A percentile compares a stretch with the other conserved stretches of the same genome.
Evolutionary conservation across 1,140 invertebrate genomes (phyloP).

Genomic region (Drosophila nebulosa): DNA sequence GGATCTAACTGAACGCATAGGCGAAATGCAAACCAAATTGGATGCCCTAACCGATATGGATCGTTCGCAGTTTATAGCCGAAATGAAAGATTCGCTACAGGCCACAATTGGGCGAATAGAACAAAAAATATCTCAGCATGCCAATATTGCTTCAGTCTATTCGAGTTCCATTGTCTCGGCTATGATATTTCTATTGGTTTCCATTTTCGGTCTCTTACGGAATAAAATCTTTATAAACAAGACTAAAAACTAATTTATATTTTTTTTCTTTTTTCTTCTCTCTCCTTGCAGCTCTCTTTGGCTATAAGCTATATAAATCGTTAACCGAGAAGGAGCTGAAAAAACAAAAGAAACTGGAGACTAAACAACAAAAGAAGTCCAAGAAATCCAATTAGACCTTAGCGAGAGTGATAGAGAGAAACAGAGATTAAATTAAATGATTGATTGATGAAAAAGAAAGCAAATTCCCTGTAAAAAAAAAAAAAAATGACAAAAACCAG

Average conservation of each 20-base stretch:
- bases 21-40: slow-evolving; percentile 56
- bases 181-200: slow-evolving; percentile 63
- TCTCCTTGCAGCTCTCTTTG: slow-evolving; percentile 89
- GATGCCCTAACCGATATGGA: slow-evolving; percentile 57
- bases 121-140: slow-evolving; percentile 51
- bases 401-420: slow-evolving; percentile 29
- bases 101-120: slow-evolving; percentile 59
- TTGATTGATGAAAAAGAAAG: background rate
- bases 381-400: slow-evolving; percentile 72
- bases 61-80: slow-evolving; percentile 46
- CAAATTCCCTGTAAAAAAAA: background rate
- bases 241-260: background rate
- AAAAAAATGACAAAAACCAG: slow-evolving; percentile 14
- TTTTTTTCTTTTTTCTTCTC: slow-evolving; percentile 9
- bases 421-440: slow-evolving; percentile 52
- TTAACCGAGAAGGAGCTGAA: slow-evolving; percentile 87
- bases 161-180: slow-evolving; percentile 64
- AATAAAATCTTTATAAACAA: background rate
- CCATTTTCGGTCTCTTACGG: slow-evolving; percentile 64
- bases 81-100: slow-evolving; percentile 67
- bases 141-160: slow-evolving; percentile 60
- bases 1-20: slow-evolving; percentile 56
- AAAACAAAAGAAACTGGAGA: slow-evolving; percentile 85
- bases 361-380: slow-evolving; percentile 74
- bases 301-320: slow-evolving; percentile 90